Evolutionary conservation across 2,888 invertebrate species (phyloP), one percentile per base, ranked within the genome.

Genomic region (Drosophila paucipuncta): DNA sequence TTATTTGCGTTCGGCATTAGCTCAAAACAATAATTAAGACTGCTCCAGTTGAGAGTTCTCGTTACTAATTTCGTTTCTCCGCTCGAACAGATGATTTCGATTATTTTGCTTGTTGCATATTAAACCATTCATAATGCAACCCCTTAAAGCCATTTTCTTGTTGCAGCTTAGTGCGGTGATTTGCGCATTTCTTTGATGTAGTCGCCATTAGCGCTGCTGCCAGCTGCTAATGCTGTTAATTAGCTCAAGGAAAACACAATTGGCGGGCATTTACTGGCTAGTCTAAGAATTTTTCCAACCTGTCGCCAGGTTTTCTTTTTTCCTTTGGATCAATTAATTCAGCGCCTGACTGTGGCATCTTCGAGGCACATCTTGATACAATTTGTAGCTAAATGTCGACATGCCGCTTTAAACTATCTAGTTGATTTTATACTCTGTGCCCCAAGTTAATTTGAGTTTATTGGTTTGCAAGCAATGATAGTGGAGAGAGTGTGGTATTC

Each of bases 291-390:
- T 65, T 78, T 67, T 63, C 61, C 68, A 58, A 68, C 53, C 49
- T 49, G 73, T 69, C 72, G 73, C 62, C 86, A 68, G 47, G 47
- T 31, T 49, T 39, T 39, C 57, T 25, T 61, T 33, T 30, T 55
- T 64, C 30, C 16, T 55, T 22, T 39, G 53, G 78, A 81, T 76
- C 78, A 81, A 80, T 80, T 85, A 80, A 80, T 76, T 74, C 86
- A 78, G 72, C 65, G 69, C 73, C 73, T 59, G 66, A 43, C 55
- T 59, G 61, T 52, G 43, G 54, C 68, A 55, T 39, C 57, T 39
- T 30, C 61, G 64, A 55, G 57, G 62, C 79, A 73, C 74, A 84
- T 82, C 89, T 85, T 85, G 83, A 85, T 87, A 85, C 73, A 82
- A 80, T 83, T 85, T 80, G 72, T 65, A 59, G 75, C 76, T 75